Evolutionary conservation across 2,113 vertebrate species (phyloP), one percentile per base, ranked within the genome.

Genomic region (Rutilus rutilus): DNA sequence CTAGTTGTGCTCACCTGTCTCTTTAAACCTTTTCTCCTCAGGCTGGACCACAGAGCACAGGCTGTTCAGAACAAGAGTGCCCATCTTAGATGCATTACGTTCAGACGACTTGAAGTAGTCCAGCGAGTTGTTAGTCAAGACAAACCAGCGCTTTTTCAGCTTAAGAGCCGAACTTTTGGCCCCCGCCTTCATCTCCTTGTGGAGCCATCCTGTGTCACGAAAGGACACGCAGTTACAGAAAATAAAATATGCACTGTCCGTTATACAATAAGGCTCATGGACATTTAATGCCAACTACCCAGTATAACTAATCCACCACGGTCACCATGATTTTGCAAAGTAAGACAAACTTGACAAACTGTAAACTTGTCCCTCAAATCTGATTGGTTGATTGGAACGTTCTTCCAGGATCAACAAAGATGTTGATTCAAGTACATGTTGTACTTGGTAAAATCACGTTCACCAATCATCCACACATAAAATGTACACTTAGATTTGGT

Each of bases 141-240:
- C 96, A 89, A 98, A 97, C 97, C 97, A 98, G 90, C 97, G 96
- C 81, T 97, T 97, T 93, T 98, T 98, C 91, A 98, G 94, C 90
- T 97, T 97, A 88, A 97, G 93, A 8, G 96, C 96, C 12, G 96
- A 96, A 90, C 95, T 96, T 92, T 98, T 97, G 30, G 94, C 94
- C 39, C 94, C 96, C 6, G 94, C 95, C 89, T 97, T 97, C 90
- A 98, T 95, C 90, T 97, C 97, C 85, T 98, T 98, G 27, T 97
- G 96, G 69, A 98, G 96, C 97, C 97, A 98, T 45, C 97, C 97
- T 97, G 91, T 74, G 21, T 86, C 6, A 71, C 21, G 85, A 90
- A 2, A 45, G 86, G 27, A 82, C 78, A 65, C 6, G 0, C 54
- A 30, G 36, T 42, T 71, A 23, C 19, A 71, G 21, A 71, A 42